A percentile compares a stretch with the other conserved stretches of the same genome.
Conservation (phyloP, 2,113 vertebrate species). For the Mirounga angustirostris region DNA sequence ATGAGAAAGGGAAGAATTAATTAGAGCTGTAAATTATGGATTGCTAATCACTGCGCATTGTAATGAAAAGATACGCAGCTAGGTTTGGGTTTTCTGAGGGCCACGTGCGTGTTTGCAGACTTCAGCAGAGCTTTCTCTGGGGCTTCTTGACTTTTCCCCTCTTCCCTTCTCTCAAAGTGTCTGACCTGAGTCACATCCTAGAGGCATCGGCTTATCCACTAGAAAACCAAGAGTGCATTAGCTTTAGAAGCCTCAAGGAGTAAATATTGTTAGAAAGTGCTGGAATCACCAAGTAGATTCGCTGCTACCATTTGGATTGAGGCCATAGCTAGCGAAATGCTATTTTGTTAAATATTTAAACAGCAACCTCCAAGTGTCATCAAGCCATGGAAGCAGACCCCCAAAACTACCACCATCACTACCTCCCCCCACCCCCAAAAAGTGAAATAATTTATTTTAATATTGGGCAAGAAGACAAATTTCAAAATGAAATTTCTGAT, state of each 20-base stretch:
- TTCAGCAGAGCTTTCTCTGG: not conserved
- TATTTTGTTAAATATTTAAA: slow-evolving; percentile 67
- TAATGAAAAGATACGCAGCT: slow-evolving; percentile 35
- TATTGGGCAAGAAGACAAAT: slow-evolving; percentile 63
- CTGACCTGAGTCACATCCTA: slow-evolving; percentile 43
- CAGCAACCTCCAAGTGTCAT: slow-evolving; percentile 33
- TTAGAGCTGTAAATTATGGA: slow-evolving; percentile 73
- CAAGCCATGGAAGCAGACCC: not conserved
- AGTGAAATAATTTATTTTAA: slow-evolving; percentile 56
- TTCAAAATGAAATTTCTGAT: slow-evolving; percentile 74
- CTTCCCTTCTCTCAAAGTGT: not conserved
- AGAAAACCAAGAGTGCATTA: slow-evolving; percentile 52
- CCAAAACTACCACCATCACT: not conserved
- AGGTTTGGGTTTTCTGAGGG: not conserved
- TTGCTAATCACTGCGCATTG: slow-evolving; percentile 61
- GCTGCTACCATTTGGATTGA: slow-evolving; percentile 56
- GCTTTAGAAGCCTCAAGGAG: slow-evolving; percentile 41
- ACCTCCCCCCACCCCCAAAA: not conserved
- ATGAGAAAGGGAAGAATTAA: slow-evolving; percentile 75
- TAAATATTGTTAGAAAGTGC: slow-evolving; percentile 2
- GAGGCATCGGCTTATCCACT: slow-evolving; percentile 18
- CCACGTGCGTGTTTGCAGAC: not conserved
- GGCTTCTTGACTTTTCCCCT: not conserved
- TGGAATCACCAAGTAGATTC: slow-evolving; percentile 10
- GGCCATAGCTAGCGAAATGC: slow-evolving; percentile 45